Evolutionary conservation across 2,113 vertebrate species (phyloP).

Genomic region (Uria lomvia): DNA sequence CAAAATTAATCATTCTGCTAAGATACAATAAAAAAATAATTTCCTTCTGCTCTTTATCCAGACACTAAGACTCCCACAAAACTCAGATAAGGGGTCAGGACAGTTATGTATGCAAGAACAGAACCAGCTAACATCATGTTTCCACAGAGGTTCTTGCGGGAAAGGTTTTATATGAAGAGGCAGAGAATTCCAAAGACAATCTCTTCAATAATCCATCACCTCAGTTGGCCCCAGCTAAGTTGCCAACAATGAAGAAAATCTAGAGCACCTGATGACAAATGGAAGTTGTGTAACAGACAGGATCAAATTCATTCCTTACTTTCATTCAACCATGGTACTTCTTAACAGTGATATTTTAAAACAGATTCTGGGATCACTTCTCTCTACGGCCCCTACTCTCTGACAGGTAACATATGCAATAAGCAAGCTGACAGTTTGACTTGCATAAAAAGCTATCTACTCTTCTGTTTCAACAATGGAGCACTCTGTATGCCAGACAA

Average conservation of each 20-base stretch:
- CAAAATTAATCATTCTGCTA: background rate
- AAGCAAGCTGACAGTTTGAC: background rate
- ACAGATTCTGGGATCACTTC: background rate
- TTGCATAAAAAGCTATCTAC: background rate
- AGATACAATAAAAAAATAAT: background rate
- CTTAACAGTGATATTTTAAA: background rate
- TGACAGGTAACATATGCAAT: background rate
- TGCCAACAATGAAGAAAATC: conserved; percentile 28
- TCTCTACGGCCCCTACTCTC: background rate
- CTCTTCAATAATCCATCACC: background rate
- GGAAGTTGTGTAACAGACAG: background rate
- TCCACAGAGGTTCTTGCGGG: background rate
- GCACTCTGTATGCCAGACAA: background rate
- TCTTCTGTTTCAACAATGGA: background rate
- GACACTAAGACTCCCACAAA: background rate
- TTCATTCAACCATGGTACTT: background rate
- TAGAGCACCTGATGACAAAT: conserved; percentile 19
- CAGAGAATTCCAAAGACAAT: background rate
- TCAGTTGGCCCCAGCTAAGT: conserved; percentile 17
- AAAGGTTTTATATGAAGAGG: background rate
- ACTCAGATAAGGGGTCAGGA: background rate
- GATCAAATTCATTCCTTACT: background rate
- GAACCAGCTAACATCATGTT: background rate
- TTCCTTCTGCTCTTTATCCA: background rate
- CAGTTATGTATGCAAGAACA: background rate